Evolutionary conservation across 2,888 invertebrate genomes (phyloP).

Genomic region (Leucophenga maculata): DNA sequence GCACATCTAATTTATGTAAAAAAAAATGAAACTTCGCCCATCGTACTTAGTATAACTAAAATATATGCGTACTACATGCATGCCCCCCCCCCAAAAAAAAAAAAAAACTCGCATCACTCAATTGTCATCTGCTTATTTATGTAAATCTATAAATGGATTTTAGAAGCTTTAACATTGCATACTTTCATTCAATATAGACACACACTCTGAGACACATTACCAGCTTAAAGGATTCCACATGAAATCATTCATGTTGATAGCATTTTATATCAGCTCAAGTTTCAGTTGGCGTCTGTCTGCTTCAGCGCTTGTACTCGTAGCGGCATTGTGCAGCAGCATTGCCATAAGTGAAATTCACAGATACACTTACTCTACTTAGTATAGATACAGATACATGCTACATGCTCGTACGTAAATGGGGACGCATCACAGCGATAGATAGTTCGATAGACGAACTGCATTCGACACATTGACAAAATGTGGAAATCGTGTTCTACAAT

Average conservation of each 20-base stretch:
- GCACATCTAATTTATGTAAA: too few species aligned
- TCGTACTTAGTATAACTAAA: too few species aligned
- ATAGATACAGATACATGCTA: background rate
- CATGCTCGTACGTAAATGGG: background rate
- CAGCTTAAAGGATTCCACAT: slow-evolving; percentile 11
- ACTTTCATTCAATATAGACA: background rate
- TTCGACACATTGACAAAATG: slow-evolving; percentile 57
- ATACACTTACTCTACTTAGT: too few species aligned
- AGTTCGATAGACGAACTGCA: background rate
- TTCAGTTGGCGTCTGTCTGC: slow-evolving; percentile 4
- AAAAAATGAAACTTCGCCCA: too few species aligned
- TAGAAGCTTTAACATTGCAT: background rate
- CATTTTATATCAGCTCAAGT: slow-evolving; percentile 3
- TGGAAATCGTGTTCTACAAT: slow-evolving; percentile 63
- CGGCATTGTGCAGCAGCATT: background rate
- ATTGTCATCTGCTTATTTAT: slow-evolving; percentile 1
- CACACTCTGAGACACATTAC: slow-evolving; percentile 3
- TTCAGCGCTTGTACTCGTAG: background rate
- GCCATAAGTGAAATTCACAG: too few species aligned
- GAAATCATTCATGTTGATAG: slow-evolving; percentile 9
- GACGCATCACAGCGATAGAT: background rate
- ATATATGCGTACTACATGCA: too few species aligned
- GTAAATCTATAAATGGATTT: background rate
- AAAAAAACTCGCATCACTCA: background rate
- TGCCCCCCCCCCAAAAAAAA: too few species aligned